Percentiles rank a stretch among this genome's conserved stretches.
phyloP scores from a whole-genome alignment of 2,113 vertebrate species.

The Sakesphorus luctuosus region DNA sequence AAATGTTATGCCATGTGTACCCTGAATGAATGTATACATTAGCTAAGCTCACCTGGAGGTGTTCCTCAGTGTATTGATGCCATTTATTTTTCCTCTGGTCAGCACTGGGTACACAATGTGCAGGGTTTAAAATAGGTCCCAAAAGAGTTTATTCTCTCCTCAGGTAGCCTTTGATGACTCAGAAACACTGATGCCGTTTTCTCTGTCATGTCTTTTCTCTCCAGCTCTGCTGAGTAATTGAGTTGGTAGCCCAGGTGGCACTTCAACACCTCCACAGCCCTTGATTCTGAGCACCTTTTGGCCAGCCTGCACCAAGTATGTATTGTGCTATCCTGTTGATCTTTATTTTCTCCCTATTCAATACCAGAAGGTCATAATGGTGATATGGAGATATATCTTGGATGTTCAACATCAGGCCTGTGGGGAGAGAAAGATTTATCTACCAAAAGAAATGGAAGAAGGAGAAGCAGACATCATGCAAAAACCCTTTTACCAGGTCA shows the following conservation, averaged over 20 bases:
- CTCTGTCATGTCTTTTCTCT: background rate
- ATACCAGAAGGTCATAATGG: background rate
- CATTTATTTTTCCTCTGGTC: background rate
- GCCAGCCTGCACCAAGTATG: background rate
- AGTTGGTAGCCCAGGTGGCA: background rate
- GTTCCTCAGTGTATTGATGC: background rate
- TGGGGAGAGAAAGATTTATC: background rate
- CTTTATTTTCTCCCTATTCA: background rate
- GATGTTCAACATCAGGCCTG: background rate
- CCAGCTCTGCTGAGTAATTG: background rate
- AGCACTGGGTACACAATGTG: background rate
- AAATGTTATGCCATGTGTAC: background rate
- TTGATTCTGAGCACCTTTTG: background rate
- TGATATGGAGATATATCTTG: background rate
- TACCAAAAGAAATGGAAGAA: background rate
- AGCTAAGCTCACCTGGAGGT: background rate
- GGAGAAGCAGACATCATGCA: background rate
- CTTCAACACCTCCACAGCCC: background rate
- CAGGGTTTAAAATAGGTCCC: background rate
- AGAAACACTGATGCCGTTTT: background rate
- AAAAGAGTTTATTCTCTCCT: background rate
- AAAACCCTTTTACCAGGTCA: background rate
- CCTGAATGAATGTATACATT: background rate
- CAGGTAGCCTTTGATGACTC: background rate
- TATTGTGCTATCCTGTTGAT: background rate